Evolutionary conservation across 2,797 vertebrate genomes (phyloP).

Genomic region (Pseudocheirus occidentalis): DNA sequence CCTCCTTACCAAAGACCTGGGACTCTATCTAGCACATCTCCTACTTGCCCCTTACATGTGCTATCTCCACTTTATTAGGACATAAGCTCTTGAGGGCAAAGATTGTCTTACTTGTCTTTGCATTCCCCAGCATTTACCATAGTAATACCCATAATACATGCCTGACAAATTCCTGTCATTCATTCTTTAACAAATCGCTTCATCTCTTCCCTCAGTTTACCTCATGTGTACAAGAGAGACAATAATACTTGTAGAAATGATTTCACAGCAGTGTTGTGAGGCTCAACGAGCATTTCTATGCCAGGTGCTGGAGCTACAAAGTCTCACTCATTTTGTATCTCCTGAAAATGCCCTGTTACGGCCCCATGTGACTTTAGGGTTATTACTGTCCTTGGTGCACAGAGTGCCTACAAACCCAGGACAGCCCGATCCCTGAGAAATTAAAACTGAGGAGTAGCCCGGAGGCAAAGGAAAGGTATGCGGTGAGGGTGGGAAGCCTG

Average conservation of each 20-base stretch:
- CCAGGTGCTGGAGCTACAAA: neutral
- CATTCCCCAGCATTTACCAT: neutral
- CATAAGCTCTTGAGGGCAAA: too few species aligned
- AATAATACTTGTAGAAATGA: neutral
- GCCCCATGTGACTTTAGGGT: neutral
- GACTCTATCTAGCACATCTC: neutral
- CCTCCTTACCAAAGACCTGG: neutral
- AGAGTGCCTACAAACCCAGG: neutral
- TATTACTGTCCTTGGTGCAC: neutral
- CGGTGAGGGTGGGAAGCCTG: neutral
- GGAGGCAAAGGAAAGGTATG: neutral
- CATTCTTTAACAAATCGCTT: neutral
- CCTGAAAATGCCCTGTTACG: neutral
- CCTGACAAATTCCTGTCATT: neutral
- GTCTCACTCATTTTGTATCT: neutral
- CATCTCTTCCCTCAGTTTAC: neutral
- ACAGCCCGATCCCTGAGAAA: too few species aligned
- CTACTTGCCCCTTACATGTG: neutral
- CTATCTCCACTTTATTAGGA: neutral
- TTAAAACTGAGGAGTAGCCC: neutral
- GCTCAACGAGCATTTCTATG: neutral
- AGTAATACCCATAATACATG: neutral
- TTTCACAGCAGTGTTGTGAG: neutral
- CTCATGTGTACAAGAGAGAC: neutral
- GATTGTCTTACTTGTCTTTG: neutral